Percentiles rank a stretch among this genome's conserved stretches.
Evolutionary conservation across 2,797 vertebrate genomes (phyloP).

Genomic region (Hyperoplus lanceolatus): DNA sequence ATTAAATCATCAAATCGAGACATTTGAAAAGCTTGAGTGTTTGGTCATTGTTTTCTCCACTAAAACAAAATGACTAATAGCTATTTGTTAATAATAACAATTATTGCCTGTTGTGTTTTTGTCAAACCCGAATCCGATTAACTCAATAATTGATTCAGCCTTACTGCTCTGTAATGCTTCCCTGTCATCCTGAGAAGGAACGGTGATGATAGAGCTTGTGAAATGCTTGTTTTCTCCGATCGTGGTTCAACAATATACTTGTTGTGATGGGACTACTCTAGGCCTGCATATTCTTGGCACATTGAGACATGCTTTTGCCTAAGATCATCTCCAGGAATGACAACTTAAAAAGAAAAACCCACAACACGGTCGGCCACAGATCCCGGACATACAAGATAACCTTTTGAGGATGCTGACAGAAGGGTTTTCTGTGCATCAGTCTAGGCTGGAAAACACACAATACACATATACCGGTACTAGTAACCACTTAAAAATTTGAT

Average conservation of each 20-base stretch:
- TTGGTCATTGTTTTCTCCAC: neutral
- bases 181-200: neutral
- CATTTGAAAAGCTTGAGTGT: neutral
- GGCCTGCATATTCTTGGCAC: neutral
- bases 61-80: neutral
- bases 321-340: neutral
- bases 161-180: neutral
- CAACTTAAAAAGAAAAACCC: neutral
- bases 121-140: neutral
- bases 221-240: neutral
- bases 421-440: neutral
- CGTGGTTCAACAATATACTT: neutral
- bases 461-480: too few relatives aligned
- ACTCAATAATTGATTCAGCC: neutral
- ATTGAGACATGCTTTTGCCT: neutral
- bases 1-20: neutral
- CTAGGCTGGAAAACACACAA: neutral
- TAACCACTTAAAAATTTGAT: too few relatives aligned
- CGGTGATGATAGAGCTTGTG: constrained; percentile 10
- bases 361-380: neutral
- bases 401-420: neutral
- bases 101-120: neutral
- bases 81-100: neutral
- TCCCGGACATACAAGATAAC: neutral
- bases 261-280: neutral